Conservation (phyloP, 2,888 invertebrate genomes). For the Cantharis rustica region DNA sequence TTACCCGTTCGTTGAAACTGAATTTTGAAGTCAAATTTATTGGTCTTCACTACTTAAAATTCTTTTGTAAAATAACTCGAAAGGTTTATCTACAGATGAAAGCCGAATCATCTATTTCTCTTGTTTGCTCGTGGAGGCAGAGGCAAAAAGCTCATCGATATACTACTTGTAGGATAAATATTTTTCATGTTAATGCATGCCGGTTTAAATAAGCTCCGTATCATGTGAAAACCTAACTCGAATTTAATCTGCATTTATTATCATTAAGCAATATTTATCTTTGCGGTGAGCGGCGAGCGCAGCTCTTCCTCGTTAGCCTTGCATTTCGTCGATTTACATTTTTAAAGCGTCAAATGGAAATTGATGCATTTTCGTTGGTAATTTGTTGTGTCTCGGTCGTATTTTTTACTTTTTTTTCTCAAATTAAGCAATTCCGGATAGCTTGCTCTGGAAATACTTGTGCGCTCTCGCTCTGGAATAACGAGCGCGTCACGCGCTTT, state of each 20-base stretch:
- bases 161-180: neutral
- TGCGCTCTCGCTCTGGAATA: neutral
- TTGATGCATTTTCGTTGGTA: neutral
- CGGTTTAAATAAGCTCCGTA: neutral
- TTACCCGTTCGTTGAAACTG: neutral
- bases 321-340: neutral
- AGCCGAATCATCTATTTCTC: neutral
- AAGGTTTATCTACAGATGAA: neutral
- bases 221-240: neutral
- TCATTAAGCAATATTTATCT: neutral
- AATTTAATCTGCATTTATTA: neutral
- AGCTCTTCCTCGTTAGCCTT: neutral
- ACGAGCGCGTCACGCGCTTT: neutral
- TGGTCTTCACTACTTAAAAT: neutral
- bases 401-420: neutral
- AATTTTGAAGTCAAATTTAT: neutral
- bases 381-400: neutral
- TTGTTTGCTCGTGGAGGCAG: neutral
- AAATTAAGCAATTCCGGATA: neutral
- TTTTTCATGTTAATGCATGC: neutral
- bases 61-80: neutral
- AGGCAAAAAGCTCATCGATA: neutral
- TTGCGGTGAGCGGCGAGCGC: neutral
- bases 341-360: neutral
- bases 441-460: neutral